Evolutionary conservation across 2,888 invertebrate species (phyloP).

Genomic region (Polia nebulosa): DNA sequence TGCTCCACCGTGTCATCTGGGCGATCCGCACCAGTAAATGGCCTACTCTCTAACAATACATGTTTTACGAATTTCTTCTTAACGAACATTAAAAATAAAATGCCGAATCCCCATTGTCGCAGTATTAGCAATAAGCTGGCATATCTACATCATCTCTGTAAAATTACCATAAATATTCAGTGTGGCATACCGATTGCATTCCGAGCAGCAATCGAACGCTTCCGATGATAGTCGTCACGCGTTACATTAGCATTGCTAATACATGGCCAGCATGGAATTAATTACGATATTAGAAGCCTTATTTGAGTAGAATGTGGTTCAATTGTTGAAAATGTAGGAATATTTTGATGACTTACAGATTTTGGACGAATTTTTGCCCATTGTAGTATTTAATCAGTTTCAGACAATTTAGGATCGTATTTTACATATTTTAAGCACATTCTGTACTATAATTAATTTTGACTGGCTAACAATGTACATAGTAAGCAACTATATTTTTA

Average conservation of each 20-base stretch:
- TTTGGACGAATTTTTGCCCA: too few relatives aligned
- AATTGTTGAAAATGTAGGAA: background rate
- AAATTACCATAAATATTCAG: conserved; percentile 66
- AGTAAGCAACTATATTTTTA: background rate
- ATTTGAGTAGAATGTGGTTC: conserved; percentile 28
- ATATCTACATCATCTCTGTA: conserved; percentile 35
- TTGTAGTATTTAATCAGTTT: too few relatives aligned
- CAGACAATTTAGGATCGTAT: too few relatives aligned
- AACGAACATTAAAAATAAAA: background rate
- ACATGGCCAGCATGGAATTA: conserved; percentile 58
- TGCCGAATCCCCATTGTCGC: background rate
- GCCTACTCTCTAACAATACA: too few relatives aligned
- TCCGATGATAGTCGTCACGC: conserved; percentile 60
- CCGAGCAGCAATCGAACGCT: conserved; percentile 54
- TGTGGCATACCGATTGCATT: conserved; percentile 52
- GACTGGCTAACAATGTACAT: background rate
- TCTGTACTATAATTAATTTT: too few relatives aligned
- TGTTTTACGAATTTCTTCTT: too few relatives aligned
- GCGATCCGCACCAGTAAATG: too few relatives aligned
- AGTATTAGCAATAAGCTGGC: conserved; percentile 14
- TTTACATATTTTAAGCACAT: too few relatives aligned
- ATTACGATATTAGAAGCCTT: conserved; percentile 58
- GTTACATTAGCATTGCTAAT: conserved; percentile 66
- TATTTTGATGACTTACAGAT: background rate
- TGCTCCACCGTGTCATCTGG: too few relatives aligned